A percentile compares a stretch with the other conserved stretches of the same genome.
Conservation (phyloP, 1,140 invertebrate species). For the Mesaphorura yosii region DNA sequence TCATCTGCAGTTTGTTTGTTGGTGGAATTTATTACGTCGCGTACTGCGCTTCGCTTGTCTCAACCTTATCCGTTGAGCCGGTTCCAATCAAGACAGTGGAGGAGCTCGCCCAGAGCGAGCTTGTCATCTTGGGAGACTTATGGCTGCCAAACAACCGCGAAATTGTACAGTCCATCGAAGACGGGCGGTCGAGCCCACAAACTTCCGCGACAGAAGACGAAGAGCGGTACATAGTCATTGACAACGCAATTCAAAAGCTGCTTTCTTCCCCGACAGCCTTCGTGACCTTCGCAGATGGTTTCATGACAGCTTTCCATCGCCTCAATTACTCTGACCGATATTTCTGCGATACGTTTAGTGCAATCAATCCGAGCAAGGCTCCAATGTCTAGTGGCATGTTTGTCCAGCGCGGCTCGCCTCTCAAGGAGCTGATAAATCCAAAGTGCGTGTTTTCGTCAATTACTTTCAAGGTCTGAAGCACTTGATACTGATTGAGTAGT, state of each 20-base stretch:
- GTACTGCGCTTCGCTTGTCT: slow-evolving; percentile 18
- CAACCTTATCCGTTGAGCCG: slow-evolving; percentile 13
- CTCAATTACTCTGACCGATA: slow-evolving; percentile 5
- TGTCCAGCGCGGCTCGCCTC: not conserved
- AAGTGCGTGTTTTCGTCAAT: too few species aligned
- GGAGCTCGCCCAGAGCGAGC: slow-evolving; percentile 5
- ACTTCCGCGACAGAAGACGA: not conserved
- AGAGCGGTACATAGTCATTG: not conserved
- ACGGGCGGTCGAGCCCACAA: not conserved
- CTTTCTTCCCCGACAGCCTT: not conserved
- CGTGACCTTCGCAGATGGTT: slow-evolving; percentile 6
- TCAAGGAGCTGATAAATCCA: not conserved
- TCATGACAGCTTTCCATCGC: slow-evolving; percentile 6
- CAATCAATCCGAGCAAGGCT: not conserved
- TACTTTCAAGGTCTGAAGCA: too few species aligned
- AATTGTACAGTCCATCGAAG: not conserved
- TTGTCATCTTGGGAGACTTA: slow-evolving; percentile 4
- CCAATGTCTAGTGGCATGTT: not conserved
- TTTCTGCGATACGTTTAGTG: slow-evolving; percentile 3
- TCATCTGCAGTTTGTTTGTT: slow-evolving; percentile 6
- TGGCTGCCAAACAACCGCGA: not conserved
- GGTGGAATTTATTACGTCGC: slow-evolving; percentile 17
- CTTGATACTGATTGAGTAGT: too few species aligned
- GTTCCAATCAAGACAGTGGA: slow-evolving; percentile 14
- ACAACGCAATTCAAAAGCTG: not conserved